phyloP scores from a whole-genome alignment of 2,888 invertebrate genomes.

The Sipha maydis region DNA sequence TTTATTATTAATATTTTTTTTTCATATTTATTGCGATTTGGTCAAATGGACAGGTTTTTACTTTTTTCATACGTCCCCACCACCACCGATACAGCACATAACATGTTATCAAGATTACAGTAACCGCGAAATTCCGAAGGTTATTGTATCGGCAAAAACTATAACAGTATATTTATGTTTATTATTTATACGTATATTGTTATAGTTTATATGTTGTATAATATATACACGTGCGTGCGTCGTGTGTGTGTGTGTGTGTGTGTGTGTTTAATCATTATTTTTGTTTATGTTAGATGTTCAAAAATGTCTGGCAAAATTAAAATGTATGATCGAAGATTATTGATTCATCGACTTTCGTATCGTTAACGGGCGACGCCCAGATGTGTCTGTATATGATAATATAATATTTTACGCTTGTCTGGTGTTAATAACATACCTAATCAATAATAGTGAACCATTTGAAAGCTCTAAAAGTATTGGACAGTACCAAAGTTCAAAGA shows the following conservation, averaged over 20 bases:
- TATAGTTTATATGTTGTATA: background rate
- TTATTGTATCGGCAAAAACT: background rate
- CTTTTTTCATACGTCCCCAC: background rate
- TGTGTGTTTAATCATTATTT: background rate
- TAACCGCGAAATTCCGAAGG: slow-evolving; percentile 6
- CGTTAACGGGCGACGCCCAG: no score
- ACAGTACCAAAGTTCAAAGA: no score
- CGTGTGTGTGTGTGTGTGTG: background rate
- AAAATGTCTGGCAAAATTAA: background rate
- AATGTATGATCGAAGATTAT: background rate
- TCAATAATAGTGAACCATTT: no score
- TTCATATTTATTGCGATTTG: background rate
- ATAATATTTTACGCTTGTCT: no score
- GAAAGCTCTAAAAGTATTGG: no score
- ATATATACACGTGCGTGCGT: background rate
- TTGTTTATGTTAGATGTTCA: background rate
- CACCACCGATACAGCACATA: background rate
- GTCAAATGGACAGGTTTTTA: background rate
- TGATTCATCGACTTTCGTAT: background rate
- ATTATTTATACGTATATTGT: background rate
- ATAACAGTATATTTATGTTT: background rate
- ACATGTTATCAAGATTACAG: background rate
- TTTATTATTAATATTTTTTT: background rate
- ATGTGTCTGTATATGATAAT: no score
- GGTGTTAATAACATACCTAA: no score